These are phyloP conservation scores for Quadroppia sp. DNA, from an alignment of 2,888 invertebrate species.

Conservation along the genomic window DNA sequence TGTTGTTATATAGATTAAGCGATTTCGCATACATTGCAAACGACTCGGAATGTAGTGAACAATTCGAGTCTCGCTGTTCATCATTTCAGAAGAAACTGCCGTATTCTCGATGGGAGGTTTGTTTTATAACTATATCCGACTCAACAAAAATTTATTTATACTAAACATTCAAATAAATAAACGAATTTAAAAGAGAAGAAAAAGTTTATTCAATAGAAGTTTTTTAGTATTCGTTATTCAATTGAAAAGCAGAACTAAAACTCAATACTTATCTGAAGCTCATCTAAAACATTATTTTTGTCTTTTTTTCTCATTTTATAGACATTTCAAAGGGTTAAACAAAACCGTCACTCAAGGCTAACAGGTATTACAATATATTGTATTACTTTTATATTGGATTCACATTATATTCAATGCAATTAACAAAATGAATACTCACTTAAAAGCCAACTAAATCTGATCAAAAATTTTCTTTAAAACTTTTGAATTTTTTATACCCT, in stretches of 20 bases:
- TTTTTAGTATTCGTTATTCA: neutral
- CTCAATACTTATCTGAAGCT: constrained; percentile 11
- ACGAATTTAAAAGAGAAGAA: neutral
- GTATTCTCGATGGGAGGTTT: constrained; percentile 42
- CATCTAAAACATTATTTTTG: neutral
- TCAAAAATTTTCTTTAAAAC: neutral
- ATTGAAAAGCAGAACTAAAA: neutral
- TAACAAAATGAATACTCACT: constrained; percentile 14
- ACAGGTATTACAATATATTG: constrained; percentile 36
- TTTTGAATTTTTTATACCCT: neutral
- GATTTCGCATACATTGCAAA: neutral
- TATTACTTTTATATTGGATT: neutral
- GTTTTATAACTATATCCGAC: constrained; percentile 3
- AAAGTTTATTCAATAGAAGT: neutral
- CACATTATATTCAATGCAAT: constrained; percentile 18
- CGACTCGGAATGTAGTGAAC: constrained; percentile 24
- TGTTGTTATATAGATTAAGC: neutral
- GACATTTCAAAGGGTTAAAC: constrained; percentile 42
- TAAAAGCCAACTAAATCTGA: constrained; percentile 3
- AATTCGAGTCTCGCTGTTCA: constrained; percentile 23
- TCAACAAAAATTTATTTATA: constrained; percentile 9
- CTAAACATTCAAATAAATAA: constrained; percentile 25
- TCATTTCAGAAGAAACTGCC: constrained; percentile 42
- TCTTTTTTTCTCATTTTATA: neutral
- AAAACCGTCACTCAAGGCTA: constrained; percentile 41